Percentiles rank a stretch among this genome's conserved stretches.
Conservation (phyloP, 2,797 vertebrate species). For the Alosa sapidissima region DNA sequence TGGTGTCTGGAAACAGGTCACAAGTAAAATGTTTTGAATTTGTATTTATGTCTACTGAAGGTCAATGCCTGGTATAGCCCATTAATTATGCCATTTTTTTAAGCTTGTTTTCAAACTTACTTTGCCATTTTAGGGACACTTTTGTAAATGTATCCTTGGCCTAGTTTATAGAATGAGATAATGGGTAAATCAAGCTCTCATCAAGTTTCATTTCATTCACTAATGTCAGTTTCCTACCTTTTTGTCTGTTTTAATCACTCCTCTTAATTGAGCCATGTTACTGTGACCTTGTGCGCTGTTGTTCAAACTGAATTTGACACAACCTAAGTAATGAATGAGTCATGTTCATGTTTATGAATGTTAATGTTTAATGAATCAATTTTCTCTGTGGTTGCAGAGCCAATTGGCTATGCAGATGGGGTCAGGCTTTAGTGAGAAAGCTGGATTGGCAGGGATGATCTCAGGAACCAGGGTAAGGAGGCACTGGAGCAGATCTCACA, state of each 20-base stretch:
- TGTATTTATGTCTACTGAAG: neutral
- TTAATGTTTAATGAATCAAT: neutral
- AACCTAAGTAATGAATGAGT: constrained; percentile 14
- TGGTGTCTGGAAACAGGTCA: neutral
- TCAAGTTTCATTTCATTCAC: neutral
- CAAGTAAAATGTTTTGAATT: neutral
- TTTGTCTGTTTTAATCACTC: neutral
- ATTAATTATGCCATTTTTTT: neutral
- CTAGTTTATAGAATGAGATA: neutral
- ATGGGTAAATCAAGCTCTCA: neutral
- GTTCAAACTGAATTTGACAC: constrained; percentile 9
- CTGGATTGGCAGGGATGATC: constrained; percentile 79
- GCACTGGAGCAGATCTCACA: neutral
- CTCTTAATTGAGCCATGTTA: neutral
- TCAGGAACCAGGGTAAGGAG: constrained; percentile 82
- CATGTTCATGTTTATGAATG: neutral
- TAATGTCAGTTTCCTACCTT: neutral
- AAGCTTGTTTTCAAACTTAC: neutral
- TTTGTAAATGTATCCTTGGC: neutral
- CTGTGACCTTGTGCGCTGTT: neutral
- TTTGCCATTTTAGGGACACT: neutral
- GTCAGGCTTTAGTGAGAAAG: constrained; percentile 86
- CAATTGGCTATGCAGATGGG: constrained; percentile 86
- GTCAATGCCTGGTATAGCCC: neutral
- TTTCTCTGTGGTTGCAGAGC: constrained; percentile 60